Conservation (phyloP, 2,888 invertebrate genomes). For the Melolontha melolontha region DNA sequence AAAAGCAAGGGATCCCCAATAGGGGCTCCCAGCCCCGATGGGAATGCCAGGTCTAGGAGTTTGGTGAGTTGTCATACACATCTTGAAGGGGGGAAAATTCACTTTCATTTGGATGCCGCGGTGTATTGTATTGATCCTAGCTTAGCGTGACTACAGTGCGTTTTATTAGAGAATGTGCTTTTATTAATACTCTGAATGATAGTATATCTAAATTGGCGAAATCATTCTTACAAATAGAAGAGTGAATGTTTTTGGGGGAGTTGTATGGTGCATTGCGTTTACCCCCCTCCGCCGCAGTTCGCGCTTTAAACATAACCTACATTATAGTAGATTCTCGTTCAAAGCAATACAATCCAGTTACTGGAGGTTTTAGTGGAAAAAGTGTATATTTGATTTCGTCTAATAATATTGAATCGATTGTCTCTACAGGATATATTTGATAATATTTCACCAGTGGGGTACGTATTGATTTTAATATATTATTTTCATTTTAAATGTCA, state of each 20-base stretch:
- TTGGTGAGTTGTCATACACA: conserved; percentile 66
- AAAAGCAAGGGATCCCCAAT: conserved; percentile 62
- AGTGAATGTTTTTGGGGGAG: conserved; percentile 1
- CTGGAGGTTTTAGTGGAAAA: background rate
- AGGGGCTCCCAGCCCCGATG: conserved; percentile 59
- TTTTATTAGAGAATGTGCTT: conserved; percentile 3
- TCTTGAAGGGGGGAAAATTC: conserved; percentile 25
- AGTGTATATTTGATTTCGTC: no score
- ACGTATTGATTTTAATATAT: conserved; percentile 13
- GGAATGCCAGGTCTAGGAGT: conserved; percentile 65
- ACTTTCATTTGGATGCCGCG: background rate
- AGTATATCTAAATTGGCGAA: background rate
- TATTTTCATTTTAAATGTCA: conserved; percentile 19
- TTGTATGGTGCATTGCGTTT: conserved; percentile 22
- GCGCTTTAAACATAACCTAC: conserved; percentile 15
- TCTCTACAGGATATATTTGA: no score
- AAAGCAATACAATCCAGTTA: background rate
- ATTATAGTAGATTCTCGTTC: background rate
- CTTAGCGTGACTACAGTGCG: conserved; percentile 14
- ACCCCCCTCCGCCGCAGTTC: conserved; percentile 1
- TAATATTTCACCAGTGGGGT: background rate
- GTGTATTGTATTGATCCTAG: conserved; percentile 2
- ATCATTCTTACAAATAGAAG: background rate
- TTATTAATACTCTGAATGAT: no score
- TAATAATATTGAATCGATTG: no score